A percentile compares a stretch with the other conserved stretches of the same genome.
phyloP scores from a whole-genome alignment of 2,888 invertebrate genomes.

The Heliconius cydno region DNA sequence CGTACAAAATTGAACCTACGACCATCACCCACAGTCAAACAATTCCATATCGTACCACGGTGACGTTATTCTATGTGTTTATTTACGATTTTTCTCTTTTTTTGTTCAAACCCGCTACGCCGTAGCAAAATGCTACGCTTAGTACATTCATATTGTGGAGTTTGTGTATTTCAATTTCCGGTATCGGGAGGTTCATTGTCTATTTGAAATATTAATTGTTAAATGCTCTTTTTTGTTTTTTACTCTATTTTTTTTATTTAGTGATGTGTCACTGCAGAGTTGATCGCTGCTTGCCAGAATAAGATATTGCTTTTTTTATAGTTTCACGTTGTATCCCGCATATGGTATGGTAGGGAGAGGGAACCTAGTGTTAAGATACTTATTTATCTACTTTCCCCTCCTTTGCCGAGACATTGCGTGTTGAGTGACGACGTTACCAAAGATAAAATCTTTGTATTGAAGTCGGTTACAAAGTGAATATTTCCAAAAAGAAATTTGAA shows the following conservation, averaged over 20 bases:
- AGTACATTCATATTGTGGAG: constrained; percentile 18
- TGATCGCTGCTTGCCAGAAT: no score
- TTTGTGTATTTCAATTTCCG: constrained; percentile 18
- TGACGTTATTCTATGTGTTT: not conserved
- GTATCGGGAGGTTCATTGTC: constrained; percentile 21
- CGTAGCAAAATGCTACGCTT: constrained; percentile 24
- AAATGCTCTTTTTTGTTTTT: not conserved
- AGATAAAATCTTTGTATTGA: no score
- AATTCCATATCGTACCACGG: not conserved
- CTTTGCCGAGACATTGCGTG: not conserved
- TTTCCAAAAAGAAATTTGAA: no score
- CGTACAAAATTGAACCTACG: not conserved
- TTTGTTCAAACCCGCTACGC: constrained; percentile 3
- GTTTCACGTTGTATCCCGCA: no score
- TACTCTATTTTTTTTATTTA: constrained; percentile 1
- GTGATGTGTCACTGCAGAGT: not conserved
- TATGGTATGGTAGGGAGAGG: no score
- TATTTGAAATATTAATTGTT: constrained; percentile 21
- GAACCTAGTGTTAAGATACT: no score
- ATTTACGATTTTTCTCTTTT: not conserved
- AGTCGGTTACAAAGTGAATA: no score
- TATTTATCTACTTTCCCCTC: no score
- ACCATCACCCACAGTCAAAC: not conserved
- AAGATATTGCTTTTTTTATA: no score
- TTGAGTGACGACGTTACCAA: not conserved